Percentiles rank a stretch among this genome's conserved stretches.
Evolutionary conservation across 2,888 invertebrate species (phyloP).

Genomic region (Cremastinae sp.): DNA sequence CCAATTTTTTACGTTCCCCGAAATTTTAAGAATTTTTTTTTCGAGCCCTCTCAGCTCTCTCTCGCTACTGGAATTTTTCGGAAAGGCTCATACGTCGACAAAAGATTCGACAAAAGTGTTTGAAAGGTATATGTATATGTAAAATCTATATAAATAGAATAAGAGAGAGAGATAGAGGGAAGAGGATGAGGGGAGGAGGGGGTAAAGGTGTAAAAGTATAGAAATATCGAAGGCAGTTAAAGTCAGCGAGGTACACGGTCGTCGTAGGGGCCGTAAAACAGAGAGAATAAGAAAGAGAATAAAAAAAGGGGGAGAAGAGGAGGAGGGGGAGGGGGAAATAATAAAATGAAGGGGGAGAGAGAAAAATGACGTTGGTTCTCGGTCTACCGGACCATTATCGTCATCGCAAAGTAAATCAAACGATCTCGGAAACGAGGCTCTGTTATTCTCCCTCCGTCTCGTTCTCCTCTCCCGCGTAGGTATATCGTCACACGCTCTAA

Average conservation of each 20-base stretch:
- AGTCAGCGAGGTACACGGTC: conserved; percentile 35
- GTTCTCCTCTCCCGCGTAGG: background rate
- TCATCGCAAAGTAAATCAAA: conserved; percentile 60
- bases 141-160: conserved; percentile 25
- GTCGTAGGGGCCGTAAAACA: conserved; percentile 38
- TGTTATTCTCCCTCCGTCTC: background rate
- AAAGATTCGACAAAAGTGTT: background rate
- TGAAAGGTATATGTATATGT: conserved; percentile 31
- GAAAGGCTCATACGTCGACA: background rate
- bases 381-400: conserved; percentile 45
- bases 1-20: no score
- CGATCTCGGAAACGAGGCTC: conserved; percentile 57
- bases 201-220: conserved; percentile 25
- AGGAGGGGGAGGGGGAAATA: background rate
- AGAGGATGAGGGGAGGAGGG: no score
- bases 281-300: conserved; percentile 1
- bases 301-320: conserved; percentile 12
- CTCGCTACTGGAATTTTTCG: background rate
- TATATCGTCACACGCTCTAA: conserved; percentile 41
- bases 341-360: conserved; percentile 5
- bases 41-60: background rate
- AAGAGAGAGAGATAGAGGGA: background rate
- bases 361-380: conserved; percentile 28
- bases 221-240: conserved; percentile 55
- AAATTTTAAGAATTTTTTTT: no score